phyloP scores from a whole-genome alignment of 2,113 vertebrate species.

The Crocuta crocuta region DNA sequence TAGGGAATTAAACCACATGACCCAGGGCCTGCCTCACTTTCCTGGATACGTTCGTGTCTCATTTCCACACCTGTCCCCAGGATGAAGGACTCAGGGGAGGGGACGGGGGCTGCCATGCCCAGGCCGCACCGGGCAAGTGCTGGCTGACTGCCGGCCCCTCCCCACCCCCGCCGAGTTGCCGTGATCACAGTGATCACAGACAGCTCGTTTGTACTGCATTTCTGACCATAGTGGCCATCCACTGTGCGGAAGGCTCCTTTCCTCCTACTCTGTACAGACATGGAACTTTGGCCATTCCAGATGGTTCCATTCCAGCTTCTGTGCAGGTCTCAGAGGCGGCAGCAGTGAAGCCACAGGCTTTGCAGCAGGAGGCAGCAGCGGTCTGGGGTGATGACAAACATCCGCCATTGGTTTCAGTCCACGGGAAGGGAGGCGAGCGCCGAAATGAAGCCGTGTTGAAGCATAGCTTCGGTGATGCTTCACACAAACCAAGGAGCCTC shows the following conservation, averaged over 20 bases:
- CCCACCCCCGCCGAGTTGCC: background rate
- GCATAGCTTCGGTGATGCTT: background rate
- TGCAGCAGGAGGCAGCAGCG: background rate
- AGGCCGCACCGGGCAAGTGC: background rate
- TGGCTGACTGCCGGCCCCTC: background rate
- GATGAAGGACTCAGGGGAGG: background rate
- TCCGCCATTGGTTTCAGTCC: background rate
- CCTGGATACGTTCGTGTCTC: background rate
- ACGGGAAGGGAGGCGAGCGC: background rate
- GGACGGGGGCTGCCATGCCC: background rate
- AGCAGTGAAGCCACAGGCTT: background rate
- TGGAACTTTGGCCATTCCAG: background rate
- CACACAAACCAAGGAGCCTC: background rate
- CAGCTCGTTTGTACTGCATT: no score
- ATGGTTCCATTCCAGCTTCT: background rate
- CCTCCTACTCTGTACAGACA: background rate
- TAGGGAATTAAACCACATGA: no score
- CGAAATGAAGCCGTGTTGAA: background rate
- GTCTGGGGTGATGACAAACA: background rate
- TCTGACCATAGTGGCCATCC: background rate
- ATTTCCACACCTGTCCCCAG: background rate
- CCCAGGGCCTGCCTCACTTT: accelerated
- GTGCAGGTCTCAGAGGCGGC: background rate
- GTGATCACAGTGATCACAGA: background rate
- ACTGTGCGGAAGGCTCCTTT: background rate